These are phyloP conservation scores for Aromia moschata DNA, from an alignment of 2,888 invertebrate genomes.

Conservation along the genomic window DNA sequence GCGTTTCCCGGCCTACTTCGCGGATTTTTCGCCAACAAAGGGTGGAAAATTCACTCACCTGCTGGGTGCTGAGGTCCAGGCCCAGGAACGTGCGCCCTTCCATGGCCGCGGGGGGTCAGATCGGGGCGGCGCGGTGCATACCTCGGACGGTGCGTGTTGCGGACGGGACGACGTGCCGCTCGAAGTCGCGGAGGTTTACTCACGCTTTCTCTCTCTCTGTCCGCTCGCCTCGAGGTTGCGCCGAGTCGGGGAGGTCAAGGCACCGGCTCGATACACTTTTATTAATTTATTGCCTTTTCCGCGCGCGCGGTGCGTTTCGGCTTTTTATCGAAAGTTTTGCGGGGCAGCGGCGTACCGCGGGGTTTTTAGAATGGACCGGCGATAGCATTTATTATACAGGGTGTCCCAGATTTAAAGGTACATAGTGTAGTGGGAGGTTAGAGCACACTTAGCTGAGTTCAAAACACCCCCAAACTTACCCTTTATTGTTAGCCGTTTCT, in stretches of 20 bases:
- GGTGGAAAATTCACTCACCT: constrained; percentile 66
- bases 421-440: background rate
- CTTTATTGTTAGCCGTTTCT: background rate
- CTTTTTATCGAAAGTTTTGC: background rate
- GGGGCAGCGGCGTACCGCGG: too few relatives aligned
- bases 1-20: background rate
- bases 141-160: constrained; percentile 3
- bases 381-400: background rate
- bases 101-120: too few relatives aligned
- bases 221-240: constrained; percentile 4
- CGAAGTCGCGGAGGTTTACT: constrained; percentile 11
- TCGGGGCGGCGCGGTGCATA: constrained; percentile 9
- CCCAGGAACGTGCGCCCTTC: constrained; percentile 73
- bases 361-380: background rate
- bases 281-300: constrained; percentile 1
- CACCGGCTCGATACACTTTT: constrained; percentile 34
- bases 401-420: too few relatives aligned
- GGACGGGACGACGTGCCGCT: background rate
- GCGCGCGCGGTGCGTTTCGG: background rate
- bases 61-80: constrained; percentile 88
- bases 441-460: background rate
- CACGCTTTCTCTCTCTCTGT: constrained; percentile 23
- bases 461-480: too few relatives aligned
- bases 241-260: constrained; percentile 45
- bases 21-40: background rate